Evolutionary conservation across 2,113 vertebrate genomes (phyloP), one percentile per base, ranked within the genome.

Genomic region (Budorcas taxicolor): DNA sequence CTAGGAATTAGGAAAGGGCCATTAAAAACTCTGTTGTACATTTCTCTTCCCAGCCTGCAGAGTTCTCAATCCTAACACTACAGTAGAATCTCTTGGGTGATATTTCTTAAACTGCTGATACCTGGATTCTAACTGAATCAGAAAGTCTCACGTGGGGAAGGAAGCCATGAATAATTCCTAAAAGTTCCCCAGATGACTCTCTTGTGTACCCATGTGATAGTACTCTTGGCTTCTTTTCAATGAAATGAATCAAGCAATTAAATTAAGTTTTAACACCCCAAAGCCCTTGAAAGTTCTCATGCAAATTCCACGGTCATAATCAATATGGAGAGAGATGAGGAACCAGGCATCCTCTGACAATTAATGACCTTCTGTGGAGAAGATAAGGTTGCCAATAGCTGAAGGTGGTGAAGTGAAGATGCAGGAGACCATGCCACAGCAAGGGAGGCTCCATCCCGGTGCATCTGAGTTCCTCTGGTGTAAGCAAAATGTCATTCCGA

Each of bases 401-500:
- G n/a, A 92, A 74, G 62, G 87, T 58, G 86, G 93, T 53, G 55
- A 94, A 93, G 58, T 55, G 55, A 84, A 94, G 45, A 53, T 15
- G 12, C 86, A 45, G 62, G 92, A 40, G 43, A 67, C 40, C 21
- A 3, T 2, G 57, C 62, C 90, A 40, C 13, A 21, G 25, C 5
- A 0, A 45, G 40, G 60, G 78, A 97, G 78, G 19, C 23, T 83
- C 88, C 50, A 43, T 97, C 94, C 71, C 14, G 84, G 87, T 88
- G 89, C 71, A 71, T 93, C 81, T 91, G n/a, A 80, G 84, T 95
- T 97, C 84, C 58, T 91, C 87, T 93, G 94, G 67, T 87, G 91
- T 97, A 97, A 98, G 97, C 97, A 97, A 55, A 97, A 91, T 95
- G 87, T 81, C n/a, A 0, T 95, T 86, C 90, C 97, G 52, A 98